These are phyloP conservation scores for Druon quercuslanigerum DNA, from an alignment of 1,140 invertebrate genomes.

Conservation along the genomic window DNA sequence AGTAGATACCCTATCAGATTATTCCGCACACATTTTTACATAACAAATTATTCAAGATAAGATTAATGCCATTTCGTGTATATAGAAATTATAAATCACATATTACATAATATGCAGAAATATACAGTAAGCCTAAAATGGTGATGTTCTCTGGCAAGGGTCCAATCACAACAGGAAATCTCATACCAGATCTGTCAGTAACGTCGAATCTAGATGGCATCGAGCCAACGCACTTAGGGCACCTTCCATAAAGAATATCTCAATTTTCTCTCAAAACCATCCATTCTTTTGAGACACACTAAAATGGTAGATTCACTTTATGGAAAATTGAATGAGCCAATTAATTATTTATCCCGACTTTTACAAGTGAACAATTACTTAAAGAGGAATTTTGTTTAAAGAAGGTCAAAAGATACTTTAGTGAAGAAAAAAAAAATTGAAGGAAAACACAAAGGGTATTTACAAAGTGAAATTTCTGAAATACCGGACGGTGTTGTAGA, in stretches of 20 bases:
- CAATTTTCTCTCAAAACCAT: constrained; percentile 11
- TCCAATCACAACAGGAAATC: constrained; percentile 54
- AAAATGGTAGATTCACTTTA: constrained; percentile 43
- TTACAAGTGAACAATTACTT: too few relatives aligned
- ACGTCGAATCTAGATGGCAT: constrained; percentile 54
- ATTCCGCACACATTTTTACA: too few relatives aligned
- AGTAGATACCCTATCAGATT: too few relatives aligned
- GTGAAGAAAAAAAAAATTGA: too few relatives aligned
- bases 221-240: constrained; percentile 47
- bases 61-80: too few relatives aligned
- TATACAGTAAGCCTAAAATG: constrained; percentile 42
- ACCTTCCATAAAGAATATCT: constrained; percentile 36
- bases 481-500: too few relatives aligned
- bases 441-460: too few relatives aligned
- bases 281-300: constrained; percentile 39
- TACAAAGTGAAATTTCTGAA: too few relatives aligned
- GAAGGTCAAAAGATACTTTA: too few relatives aligned
- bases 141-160: constrained; percentile 43
- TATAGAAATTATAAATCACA: neutral
- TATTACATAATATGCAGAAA: constrained; percentile 1
- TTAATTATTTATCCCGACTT: neutral
- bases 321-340: constrained; percentile 43
- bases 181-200: constrained; percentile 54
- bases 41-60: too few relatives aligned
- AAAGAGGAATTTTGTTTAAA: too few relatives aligned